These are phyloP conservation scores for Apamea crenata DNA, from an alignment of 2,888 invertebrate genomes.

Conservation along the genomic window DNA sequence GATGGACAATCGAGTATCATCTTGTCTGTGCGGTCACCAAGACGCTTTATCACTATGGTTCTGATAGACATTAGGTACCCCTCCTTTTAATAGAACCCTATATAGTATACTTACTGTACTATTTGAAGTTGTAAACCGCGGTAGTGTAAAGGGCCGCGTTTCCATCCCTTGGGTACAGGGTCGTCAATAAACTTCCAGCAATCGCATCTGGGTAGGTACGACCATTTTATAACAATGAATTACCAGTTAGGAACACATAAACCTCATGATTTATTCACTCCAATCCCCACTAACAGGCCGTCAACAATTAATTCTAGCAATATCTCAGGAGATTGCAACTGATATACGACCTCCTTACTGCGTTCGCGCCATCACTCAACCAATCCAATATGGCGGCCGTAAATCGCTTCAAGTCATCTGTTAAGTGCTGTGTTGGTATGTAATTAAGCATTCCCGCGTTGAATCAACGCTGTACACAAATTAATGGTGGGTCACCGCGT, in stretches of 20 bases:
- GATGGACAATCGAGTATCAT: constrained; percentile 48
- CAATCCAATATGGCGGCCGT: constrained; percentile 67
- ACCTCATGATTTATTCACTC: constrained; percentile 41
- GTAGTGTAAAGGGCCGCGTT: background rate
- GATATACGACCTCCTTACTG: constrained; percentile 58
- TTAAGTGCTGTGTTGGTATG: constrained; percentile 68
- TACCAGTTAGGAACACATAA: constrained; percentile 13
- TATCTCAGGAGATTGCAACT: constrained; percentile 60
- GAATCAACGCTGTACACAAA: constrained; percentile 72
- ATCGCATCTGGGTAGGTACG: background rate
- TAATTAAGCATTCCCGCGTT: constrained; percentile 73
- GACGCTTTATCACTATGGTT: constrained; percentile 41
- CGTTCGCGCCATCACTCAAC: constrained; percentile 66
- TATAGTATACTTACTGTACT: background rate
- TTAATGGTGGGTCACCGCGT: constrained; percentile 70
- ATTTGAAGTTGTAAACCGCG: background rate
- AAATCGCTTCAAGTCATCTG: constrained; percentile 71
- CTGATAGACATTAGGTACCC: constrained; percentile 25
- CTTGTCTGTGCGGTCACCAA: constrained; percentile 44
- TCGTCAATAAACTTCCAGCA: constrained; percentile 8
- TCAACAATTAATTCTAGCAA: constrained; percentile 61
- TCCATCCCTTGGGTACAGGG: background rate
- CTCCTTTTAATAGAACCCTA: constrained; percentile 13
- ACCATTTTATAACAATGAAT: constrained; percentile 14
- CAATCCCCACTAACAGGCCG: constrained; percentile 51